These are phyloP conservation scores for Athrips mouffetella DNA, from an alignment of 2,888 invertebrate species.

Conservation along the genomic window DNA sequence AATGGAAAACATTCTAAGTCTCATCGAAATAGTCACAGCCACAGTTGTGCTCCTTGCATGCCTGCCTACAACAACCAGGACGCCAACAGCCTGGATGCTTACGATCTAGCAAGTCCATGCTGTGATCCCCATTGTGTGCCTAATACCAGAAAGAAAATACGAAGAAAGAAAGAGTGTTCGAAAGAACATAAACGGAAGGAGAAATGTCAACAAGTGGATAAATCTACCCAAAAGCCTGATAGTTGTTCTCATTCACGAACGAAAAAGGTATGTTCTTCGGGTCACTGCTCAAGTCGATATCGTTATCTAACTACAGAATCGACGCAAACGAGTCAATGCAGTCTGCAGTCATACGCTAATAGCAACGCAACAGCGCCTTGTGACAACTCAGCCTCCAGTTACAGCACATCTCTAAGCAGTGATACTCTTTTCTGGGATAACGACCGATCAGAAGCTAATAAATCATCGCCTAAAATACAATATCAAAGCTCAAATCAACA, in stretches of 20 bases:
- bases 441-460: conserved; percentile 59
- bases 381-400: conserved; percentile 87
- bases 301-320: conserved; percentile 83
- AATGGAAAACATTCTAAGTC: conserved; percentile 56
- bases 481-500: conserved; percentile 69
- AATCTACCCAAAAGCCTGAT: conserved; percentile 66
- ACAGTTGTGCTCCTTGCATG: conserved; percentile 85
- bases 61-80: conserved; percentile 82
- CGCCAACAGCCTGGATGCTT: conserved; percentile 89
- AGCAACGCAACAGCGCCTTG: conserved; percentile 83
- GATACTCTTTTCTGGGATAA: conserved; percentile 92
- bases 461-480: conserved; percentile 69
- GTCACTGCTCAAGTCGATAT: conserved; percentile 66
- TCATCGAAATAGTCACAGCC: conserved; percentile 66
- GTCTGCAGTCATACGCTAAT: conserved; percentile 89
- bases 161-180: conserved; percentile 78
- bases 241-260: conserved; percentile 66
- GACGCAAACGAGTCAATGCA: conserved; percentile 86
- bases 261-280: conserved; percentile 62
- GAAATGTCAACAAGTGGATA: conserved; percentile 75
- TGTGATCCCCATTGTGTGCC: conserved; percentile 93
- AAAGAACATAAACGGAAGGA: conserved; percentile 82
- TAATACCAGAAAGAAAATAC: conserved; percentile 69
- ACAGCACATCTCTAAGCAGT: conserved; percentile 90
- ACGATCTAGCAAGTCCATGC: conserved; percentile 91